These are phyloP conservation scores for Macropis europaea DNA, from an alignment of 2,888 invertebrate genomes.

Conservation along the genomic window DNA sequence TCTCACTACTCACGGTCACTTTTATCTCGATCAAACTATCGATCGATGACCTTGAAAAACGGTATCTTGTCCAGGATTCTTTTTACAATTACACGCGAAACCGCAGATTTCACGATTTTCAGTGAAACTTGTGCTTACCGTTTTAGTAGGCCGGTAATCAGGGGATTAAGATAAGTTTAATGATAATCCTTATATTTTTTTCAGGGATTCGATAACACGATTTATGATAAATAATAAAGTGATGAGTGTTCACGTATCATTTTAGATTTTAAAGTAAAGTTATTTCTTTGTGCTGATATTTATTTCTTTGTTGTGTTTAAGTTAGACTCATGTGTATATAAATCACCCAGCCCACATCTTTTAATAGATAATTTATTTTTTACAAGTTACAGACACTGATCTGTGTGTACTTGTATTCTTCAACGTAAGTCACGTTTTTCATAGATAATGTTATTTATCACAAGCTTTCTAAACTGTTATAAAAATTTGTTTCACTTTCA, in stretches of 20 bases:
- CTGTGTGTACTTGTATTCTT: neutral
- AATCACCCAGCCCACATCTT: neutral
- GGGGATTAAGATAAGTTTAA: no score
- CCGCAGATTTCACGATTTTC: neutral
- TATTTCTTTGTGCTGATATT: no score
- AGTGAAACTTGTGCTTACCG: neutral
- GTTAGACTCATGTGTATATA: neutral
- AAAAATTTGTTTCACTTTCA: no score
- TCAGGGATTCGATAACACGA: no score
- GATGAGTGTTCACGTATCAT: no score
- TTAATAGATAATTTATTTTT: neutral
- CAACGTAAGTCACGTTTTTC: neutral
- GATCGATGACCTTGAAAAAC: constrained; percentile 8
- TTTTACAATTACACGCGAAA: neutral
- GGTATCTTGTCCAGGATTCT: neutral
- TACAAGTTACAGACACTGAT: neutral
- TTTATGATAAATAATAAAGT: no score
- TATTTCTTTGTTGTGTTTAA: no score
- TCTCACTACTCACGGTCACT: constrained; percentile 21
- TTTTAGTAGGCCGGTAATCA: neutral
- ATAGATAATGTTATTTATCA: no score
- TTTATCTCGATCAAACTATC: constrained; percentile 28
- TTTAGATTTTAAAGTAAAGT: neutral
- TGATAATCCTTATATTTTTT: no score
- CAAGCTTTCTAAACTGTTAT: no score